phyloP scores from a whole-genome alignment of 2,797 vertebrate genomes.

The Schizopygopsis pylzovi region DNA sequence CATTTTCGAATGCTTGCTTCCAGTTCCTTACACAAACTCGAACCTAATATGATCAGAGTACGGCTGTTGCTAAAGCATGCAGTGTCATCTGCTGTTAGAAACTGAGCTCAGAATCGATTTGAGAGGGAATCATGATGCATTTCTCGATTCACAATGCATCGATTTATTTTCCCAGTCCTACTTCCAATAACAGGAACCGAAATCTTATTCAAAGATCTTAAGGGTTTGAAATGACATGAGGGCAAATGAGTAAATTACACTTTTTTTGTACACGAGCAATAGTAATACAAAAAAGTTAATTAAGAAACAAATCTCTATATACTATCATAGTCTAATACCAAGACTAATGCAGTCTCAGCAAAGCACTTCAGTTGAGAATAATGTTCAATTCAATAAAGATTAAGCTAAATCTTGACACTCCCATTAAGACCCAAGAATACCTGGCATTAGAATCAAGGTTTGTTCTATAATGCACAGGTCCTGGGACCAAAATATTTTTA shows the following conservation, averaged over 20 bases:
- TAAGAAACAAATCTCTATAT: background rate
- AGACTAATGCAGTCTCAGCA: background rate
- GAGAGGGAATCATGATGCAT: too few species aligned
- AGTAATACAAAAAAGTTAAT: background rate
- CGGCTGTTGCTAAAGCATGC: too few species aligned
- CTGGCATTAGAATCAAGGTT: background rate
- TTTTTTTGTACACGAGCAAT: background rate
- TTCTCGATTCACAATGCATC: too few species aligned
- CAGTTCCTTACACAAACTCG: too few species aligned
- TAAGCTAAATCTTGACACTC: background rate
- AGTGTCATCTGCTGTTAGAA: too few species aligned
- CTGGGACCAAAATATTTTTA: too few species aligned
- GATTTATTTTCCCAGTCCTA: too few species aligned
- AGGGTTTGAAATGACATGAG: background rate
- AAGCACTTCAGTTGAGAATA: background rate
- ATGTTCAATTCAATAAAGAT: too few species aligned
- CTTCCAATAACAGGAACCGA: background rate
- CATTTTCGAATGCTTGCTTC: too few species aligned
- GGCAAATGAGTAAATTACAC: background rate
- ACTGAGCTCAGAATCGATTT: too few species aligned
- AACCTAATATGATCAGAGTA: too few species aligned
- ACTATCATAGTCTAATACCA: background rate
- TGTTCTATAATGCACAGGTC: background rate
- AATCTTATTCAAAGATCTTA: background rate
- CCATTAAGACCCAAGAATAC: background rate